Evolutionary conservation across 2,113 vertebrate genomes (phyloP), one percentile per base, ranked within the genome.

Genomic region (Oncorhynchus kisutch): DNA sequence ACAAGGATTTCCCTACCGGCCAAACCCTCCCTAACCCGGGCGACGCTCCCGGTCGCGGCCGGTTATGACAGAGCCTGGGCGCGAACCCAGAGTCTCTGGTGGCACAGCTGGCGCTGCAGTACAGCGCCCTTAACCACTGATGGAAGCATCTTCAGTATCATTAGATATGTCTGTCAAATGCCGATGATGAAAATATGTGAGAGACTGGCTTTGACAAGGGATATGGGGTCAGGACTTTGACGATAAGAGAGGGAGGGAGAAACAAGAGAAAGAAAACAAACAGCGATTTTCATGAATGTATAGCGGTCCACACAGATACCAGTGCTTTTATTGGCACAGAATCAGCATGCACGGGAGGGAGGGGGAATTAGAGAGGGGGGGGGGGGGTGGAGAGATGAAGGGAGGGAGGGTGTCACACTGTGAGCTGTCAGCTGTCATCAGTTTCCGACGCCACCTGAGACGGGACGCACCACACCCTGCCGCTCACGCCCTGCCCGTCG

Each of bases 371-470:
- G 73, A 51, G 27, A 1, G 27, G 73, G 31, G 78, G 73, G 27
- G 77, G 75, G 22, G 45, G 49, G 72, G 78, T 68, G 65, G 70
- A 48, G 70, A n/a, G 82, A 71, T 8, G 70, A 75, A 78, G 73
- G 69, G 78, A 81, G 80, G 75, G 81, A 76, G 75, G 84, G 83
- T 84, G 82, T 88, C 86, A 91, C 88, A 91, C 87, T 87, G 89
- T 8, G 82, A 84, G 80, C 84, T 92, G 90, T 93, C 91, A 90
- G 88, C 90, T 92, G 89, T 88, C 91, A 93, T 92, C 90, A 88
- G 89, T 92, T 89, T 91, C 87, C 82, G 67, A 82, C 82, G 81
- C 89, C 92, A 93, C 91, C 91, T 91, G 91, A 92, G 90, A 91
- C 85, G 70, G 88, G 83, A 84, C 81, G 83, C 82, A 78, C 90